Percentiles rank a stretch among this genome's conserved stretches.
phyloP scores from a whole-genome alignment of 2,888 invertebrate genomes.

The Coremacera marginata region DNA sequence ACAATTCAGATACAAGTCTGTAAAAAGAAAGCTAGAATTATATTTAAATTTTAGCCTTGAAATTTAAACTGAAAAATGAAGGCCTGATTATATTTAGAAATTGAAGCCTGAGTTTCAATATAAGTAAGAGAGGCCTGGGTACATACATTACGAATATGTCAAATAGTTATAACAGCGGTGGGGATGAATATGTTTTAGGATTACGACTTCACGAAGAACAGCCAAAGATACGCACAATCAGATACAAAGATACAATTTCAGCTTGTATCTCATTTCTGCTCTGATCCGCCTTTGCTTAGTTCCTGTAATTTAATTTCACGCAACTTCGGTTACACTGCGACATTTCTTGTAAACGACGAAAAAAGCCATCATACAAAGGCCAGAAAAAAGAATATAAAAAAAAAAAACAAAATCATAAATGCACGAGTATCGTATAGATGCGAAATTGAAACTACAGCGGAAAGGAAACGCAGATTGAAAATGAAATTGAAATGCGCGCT shows the following conservation, averaged over 20 bases:
- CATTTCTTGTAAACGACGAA: conserved; percentile 4
- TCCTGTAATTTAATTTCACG: conserved; percentile 33
- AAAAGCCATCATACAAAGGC: neutral
- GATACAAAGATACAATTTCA: conserved; percentile 16
- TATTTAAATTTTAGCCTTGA: too few species aligned
- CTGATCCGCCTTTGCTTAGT: neutral
- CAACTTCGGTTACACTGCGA: conserved; percentile 7
- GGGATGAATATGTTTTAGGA: too few species aligned
- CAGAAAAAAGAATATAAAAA: neutral
- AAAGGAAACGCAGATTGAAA: conserved; percentile 1
- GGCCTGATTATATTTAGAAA: too few species aligned
- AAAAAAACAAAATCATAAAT: conserved; percentile 13
- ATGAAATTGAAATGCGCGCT: conserved; percentile 27
- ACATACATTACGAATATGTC: too few species aligned
- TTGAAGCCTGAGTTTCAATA: too few species aligned
- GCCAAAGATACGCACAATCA: conserved; percentile 6
- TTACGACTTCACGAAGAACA: neutral
- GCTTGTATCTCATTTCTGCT: conserved; percentile 1
- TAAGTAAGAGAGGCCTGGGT: too few species aligned
- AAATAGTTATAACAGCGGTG: too few species aligned
- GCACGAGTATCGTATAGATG: conserved; percentile 13
- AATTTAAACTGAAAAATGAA: too few species aligned
- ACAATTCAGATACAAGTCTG: too few species aligned
- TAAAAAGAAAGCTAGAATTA: too few species aligned
- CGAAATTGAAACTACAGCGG: conserved; percentile 24